Evolutionary conservation across 2,888 invertebrate genomes (phyloP).

Genomic region (Tridacna gigas): DNA sequence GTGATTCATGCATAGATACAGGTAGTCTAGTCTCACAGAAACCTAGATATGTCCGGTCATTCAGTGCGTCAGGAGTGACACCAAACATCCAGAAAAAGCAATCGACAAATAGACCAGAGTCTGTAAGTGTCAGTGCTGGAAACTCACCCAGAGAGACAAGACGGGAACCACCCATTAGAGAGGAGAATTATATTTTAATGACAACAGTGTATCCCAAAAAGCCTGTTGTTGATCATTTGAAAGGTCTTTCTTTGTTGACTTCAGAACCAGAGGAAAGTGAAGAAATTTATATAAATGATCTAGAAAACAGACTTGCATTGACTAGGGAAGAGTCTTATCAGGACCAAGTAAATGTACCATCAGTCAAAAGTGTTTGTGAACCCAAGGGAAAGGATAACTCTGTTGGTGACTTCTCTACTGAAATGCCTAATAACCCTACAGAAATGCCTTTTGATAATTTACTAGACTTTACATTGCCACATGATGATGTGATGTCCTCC

Average conservation of each 20-base stretch:
- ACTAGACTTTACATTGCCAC: slow-evolving; percentile 61
- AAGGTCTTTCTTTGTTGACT: slow-evolving; percentile 14
- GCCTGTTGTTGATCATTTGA: slow-evolving; percentile 27
- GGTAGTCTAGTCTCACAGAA: slow-evolving; percentile 3
- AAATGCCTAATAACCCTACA: background rate
- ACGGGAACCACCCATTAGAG: slow-evolving; percentile 60
- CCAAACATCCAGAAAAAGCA: slow-evolving; percentile 14
- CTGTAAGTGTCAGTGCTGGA: slow-evolving; percentile 57
- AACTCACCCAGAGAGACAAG: slow-evolving; percentile 60
- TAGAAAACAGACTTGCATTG: slow-evolving; percentile 11
- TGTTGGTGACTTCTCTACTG: background rate
- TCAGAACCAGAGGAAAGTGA: slow-evolving; percentile 35
- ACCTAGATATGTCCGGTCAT: slow-evolving; percentile 64
- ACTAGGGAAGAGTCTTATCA: background rate
- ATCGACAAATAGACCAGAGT: slow-evolving; percentile 36
- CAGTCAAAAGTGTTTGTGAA: background rate
- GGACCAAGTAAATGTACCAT: slow-evolving; percentile 12
- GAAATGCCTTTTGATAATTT: slow-evolving; percentile 66
- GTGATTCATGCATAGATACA: slow-evolving; percentile 10
- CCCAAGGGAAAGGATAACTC: background rate
- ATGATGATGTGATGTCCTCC: slow-evolving; percentile 54
- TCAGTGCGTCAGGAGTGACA: slow-evolving; percentile 65
- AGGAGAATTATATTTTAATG: slow-evolving; percentile 80
- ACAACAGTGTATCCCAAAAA: slow-evolving; percentile 67
- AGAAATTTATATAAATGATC: slow-evolving; percentile 51